A percentile compares a stretch with the other conserved stretches of the same genome.
These are phyloP conservation scores for Metacarcinus magister DNA, from an alignment of 2,888 invertebrate genomes.

Conservation along the genomic window DNA sequence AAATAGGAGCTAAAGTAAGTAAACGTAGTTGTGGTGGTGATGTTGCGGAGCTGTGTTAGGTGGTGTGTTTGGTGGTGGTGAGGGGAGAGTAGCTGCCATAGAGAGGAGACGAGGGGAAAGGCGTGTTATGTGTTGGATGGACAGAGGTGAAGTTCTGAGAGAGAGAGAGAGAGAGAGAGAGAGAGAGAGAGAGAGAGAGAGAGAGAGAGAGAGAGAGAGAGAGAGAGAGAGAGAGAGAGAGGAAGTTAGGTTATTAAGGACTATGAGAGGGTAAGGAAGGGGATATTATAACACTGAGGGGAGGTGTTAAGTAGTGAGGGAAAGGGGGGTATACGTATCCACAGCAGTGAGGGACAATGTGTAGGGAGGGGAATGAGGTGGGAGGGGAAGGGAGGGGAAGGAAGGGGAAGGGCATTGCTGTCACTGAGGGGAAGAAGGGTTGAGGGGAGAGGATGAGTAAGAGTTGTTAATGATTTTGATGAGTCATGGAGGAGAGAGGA, in stretches of 20 bases:
- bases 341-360: too few relatives aligned
- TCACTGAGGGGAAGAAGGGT: background rate
- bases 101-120: background rate
- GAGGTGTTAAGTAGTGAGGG: too few relatives aligned
- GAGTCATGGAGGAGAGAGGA: background rate
- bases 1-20: slow-evolving; percentile 96
- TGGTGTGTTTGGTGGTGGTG: background rate
- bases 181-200: too few relatives aligned
- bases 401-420: background rate
- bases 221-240: background rate
- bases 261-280: too few relatives aligned
- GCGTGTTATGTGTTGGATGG: background rate
- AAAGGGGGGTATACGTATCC: too few relatives aligned
- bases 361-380: background rate
- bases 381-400: background rate
- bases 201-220: background rate
- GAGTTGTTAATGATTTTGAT: background rate
- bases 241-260: too few relatives aligned
- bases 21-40: background rate
- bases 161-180: background rate
- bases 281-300: too few relatives aligned
- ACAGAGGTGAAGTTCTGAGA: background rate
- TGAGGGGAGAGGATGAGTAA: background rate
- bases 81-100: too few relatives aligned
- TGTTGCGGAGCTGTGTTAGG: background rate